phyloP scores from a whole-genome alignment of 2,113 vertebrate genomes.

The Hyla sarda region DNA sequence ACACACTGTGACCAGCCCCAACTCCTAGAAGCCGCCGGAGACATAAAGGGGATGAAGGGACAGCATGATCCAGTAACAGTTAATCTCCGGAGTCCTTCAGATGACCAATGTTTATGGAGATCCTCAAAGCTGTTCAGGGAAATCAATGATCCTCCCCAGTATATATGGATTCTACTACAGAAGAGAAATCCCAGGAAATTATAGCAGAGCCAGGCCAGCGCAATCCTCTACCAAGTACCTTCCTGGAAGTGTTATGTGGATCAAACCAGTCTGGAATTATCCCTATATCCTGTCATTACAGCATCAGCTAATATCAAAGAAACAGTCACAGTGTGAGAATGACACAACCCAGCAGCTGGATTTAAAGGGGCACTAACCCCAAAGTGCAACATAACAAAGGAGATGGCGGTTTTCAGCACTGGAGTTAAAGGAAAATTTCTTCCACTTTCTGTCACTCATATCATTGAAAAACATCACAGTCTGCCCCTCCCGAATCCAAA shows the following conservation, averaged over 20 bases:
- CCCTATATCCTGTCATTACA: not conserved
- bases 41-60: not conserved
- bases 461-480: too few relatives aligned
- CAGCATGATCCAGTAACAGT: not conserved
- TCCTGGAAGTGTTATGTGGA: not conserved
- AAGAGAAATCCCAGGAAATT: not conserved
- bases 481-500: too few relatives aligned
- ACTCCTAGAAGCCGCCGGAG: not conserved
- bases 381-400: not conserved
- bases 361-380: not conserved
- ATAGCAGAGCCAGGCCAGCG: not conserved
- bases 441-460: not conserved
- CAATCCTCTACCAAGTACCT: not conserved
- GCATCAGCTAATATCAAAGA: not conserved
- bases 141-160: not conserved
- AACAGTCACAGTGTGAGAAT: not conserved
- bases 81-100: not conserved
- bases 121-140: not conserved
- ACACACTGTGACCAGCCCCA: not conserved
- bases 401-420: not conserved
- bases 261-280: not conserved
- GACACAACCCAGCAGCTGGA: not conserved
- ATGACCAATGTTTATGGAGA: not conserved
- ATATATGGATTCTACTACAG: not conserved
- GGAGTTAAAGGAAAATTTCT: not conserved